Evolutionary conservation across 2,797 vertebrate genomes (phyloP).

Genomic region (Pipistrellus pipistrellus): DNA sequence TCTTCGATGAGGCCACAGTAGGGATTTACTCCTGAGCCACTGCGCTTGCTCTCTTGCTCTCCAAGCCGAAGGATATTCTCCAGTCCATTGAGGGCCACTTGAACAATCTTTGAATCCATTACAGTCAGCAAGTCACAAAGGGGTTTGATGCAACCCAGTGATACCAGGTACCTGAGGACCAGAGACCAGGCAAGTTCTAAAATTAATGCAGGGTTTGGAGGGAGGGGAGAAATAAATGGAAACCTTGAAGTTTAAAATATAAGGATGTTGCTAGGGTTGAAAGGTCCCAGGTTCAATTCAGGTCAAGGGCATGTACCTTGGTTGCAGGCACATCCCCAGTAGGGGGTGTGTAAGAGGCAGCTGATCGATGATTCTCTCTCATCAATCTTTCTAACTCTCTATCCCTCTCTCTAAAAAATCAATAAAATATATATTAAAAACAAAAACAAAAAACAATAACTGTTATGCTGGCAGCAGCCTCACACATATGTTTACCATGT

Average conservation of each 20-base stretch:
- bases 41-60: constrained; percentile 96
- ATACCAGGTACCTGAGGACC: constrained; percentile 94
- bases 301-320: no score
- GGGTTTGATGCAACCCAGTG: constrained; percentile 97
- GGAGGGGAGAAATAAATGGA: no score
- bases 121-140: constrained; percentile 98
- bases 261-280: no score
- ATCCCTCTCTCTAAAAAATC: no score
- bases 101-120: constrained; percentile 99
- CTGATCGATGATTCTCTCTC: no score
- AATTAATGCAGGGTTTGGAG: background rate
- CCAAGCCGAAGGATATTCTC: constrained; percentile 98
- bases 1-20: constrained; percentile 99
- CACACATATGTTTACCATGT: background rate
- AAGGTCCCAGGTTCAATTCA: no score
- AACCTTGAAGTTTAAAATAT: no score
- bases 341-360: no score
- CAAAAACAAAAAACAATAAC: no score
- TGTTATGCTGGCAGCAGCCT: background rate
- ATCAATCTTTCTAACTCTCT: no score
- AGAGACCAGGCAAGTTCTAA: constrained; percentile 44
- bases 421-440: no score
- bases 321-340: no score
- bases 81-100: constrained; percentile 96
- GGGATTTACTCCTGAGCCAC: constrained; percentile 94